Percentiles rank a stretch among this genome's conserved stretches.
Evolutionary conservation across 2,797 vertebrate genomes (phyloP).

Genomic region (Eulemur mongoz): DNA sequence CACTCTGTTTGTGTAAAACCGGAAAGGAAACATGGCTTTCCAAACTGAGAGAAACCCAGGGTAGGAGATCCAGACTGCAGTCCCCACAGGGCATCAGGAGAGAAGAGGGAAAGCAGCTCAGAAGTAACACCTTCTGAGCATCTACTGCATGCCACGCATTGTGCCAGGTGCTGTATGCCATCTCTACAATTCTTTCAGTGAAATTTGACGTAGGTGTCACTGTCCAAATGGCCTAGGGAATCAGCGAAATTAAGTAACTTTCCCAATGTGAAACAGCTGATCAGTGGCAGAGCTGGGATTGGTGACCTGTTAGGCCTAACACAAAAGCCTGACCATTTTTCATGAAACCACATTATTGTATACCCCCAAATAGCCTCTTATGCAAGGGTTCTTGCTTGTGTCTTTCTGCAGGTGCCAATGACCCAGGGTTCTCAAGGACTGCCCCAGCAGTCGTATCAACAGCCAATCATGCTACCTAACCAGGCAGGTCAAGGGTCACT

Average conservation of each 20-base stretch:
- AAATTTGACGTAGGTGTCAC: neutral
- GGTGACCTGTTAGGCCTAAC: neutral
- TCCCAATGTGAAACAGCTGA: neutral
- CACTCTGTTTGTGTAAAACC: neutral
- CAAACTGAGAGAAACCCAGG: neutral
- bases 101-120: neutral
- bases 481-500: constrained; percentile 90
- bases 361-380: neutral
- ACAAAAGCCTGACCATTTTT: neutral
- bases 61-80: neutral
- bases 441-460: constrained; percentile 89
- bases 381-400: constrained; percentile 41
- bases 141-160: neutral
- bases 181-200: neutral
- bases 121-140: neutral
- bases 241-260: neutral
- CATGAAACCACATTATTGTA: accelerated
- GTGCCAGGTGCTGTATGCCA: neutral
- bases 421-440: constrained; percentile 89
- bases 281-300: neutral
- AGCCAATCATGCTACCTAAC: constrained; percentile 88
- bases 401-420: constrained; percentile 87
- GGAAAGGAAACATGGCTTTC: neutral
- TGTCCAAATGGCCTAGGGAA: neutral
- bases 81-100: neutral